Evolutionary conservation across 2,888 invertebrate species (phyloP), one percentile per base, ranked within the genome.

Genomic region (Eudemis profundana): DNA sequence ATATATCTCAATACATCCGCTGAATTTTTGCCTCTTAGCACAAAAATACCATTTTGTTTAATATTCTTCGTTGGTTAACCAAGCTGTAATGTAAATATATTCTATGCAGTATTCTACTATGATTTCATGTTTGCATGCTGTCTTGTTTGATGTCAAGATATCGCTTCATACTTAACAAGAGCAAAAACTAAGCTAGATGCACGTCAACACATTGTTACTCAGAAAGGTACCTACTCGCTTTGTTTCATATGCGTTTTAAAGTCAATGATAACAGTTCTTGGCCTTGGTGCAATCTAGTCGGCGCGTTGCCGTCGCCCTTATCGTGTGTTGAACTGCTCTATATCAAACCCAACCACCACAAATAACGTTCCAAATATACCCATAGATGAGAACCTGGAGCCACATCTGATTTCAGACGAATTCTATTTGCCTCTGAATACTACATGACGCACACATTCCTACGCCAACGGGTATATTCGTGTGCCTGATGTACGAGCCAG

Each of bases 271-370:
- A 82, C 75, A 78, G 75, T 70, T 68, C 72, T 80, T 83, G 90
- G 87, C 91, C 90, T 91, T 90, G 81, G 78, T 72, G 78, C 69
- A 81, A 83, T 77, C 82, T 78, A 71, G 81, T 79, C 74, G 73
- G 82, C 81, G 74, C 81, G 78, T 74, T 83, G 83, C 83, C 82
- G 81, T 82, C 82, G 81, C 82, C 83, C 85, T 92, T 92, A 91
- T 92, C 91, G 91, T 92, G 76, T 91, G 89, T 90, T 91, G 91
- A 92, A 91, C 91, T 87, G 84, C 72, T 78, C 83, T 81, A 77
- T 82, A 82, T 83, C 80, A 78, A 74, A 74, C 68, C 73, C 76
- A 76, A 78, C 77, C 19, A 76, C 71, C 71, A 68, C 61, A 69
- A 68, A 68, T 69, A 71, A 69, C 60, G 67, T 62, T 69, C 73